Conservation (phyloP, 2,888 invertebrate species). For the Hydroisotoma schaefferi region DNA sequence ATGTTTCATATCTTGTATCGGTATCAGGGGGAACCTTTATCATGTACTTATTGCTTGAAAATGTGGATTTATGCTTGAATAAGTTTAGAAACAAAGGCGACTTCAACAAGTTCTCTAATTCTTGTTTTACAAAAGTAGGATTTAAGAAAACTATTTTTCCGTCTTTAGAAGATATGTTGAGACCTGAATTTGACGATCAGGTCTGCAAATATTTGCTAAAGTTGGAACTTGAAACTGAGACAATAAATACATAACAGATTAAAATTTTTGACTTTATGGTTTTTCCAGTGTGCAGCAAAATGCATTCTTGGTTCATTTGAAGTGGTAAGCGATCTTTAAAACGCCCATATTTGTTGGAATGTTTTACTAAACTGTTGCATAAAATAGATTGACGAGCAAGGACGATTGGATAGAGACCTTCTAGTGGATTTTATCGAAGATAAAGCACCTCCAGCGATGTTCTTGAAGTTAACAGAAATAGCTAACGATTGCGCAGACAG, state of each 20-base stretch:
- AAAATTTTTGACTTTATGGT: not conserved
- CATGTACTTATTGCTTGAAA: not conserved
- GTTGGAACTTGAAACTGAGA: not conserved
- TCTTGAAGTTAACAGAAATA: slow-evolving; percentile 36
- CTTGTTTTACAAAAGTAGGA: slow-evolving; percentile 30
- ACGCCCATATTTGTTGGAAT: not conserved
- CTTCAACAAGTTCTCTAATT: slow-evolving; percentile 22
- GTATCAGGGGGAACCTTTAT: not conserved
- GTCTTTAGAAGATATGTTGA: slow-evolving; percentile 24
- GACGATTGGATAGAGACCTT: slow-evolving; percentile 33
- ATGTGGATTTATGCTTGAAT: slow-evolving; percentile 12
- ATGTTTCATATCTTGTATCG: too few species aligned
- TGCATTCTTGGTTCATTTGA: slow-evolving; percentile 37
- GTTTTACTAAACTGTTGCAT: not conserved
- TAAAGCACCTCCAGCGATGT: slow-evolving; percentile 28
- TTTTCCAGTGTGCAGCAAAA: slow-evolving; percentile 34
- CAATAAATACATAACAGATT: not conserved
- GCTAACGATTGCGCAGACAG: slow-evolving; percentile 32
- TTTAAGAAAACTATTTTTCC: slow-evolving; percentile 18
- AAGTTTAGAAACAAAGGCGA: slow-evolving; percentile 31
- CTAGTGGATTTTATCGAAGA: slow-evolving; percentile 38
- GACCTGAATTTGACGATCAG: slow-evolving; percentile 36
- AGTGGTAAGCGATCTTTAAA: slow-evolving; percentile 26
- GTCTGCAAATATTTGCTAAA: slow-evolving; percentile 13
- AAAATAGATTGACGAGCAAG: slow-evolving; percentile 32